These are phyloP conservation scores for Peucedramus taeniatus DNA, from an alignment of 2,113 vertebrate genomes.

Conservation along the genomic window DNA sequence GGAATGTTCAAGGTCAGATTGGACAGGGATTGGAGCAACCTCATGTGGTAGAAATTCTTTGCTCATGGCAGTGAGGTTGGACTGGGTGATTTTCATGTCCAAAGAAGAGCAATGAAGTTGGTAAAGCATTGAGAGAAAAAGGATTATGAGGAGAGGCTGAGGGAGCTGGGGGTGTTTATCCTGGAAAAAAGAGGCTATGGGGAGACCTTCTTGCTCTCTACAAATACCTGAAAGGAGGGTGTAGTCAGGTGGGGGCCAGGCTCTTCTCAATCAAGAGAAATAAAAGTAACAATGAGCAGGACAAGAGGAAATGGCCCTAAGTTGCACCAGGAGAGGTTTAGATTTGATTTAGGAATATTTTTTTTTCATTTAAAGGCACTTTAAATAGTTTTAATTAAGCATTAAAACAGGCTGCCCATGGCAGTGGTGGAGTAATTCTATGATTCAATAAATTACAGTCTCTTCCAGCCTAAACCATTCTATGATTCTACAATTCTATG, in stretches of 20 bases:
- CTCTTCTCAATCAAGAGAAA: not conserved
- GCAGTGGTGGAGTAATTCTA: not conserved
- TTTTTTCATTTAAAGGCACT: not conserved
- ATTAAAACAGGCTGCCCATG: not conserved
- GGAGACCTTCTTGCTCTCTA: not conserved
- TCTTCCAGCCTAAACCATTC: not conserved
- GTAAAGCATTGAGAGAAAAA: not conserved
- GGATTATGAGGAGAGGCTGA: not conserved
- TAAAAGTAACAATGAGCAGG: no score
- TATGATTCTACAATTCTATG: not conserved
- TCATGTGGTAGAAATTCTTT: not conserved
- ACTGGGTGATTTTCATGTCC: not conserved
- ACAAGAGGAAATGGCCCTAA: not conserved
- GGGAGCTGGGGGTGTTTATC: not conserved
- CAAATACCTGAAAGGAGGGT: not conserved
- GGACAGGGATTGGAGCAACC: not conserved
- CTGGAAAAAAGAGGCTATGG: not conserved
- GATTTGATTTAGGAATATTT: not conserved
- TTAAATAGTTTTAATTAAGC: not conserved
- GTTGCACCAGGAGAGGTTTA: not conserved
- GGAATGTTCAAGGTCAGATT: not conserved
- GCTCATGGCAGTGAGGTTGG: not conserved
- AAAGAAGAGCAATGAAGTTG: not conserved
- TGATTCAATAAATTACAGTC: not conserved
- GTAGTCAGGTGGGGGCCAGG: fast-evolving